Percentiles rank a stretch among this genome's conserved stretches.
phyloP scores from a whole-genome alignment of 2,797 vertebrate species.

The Limosa lapponica region DNA sequence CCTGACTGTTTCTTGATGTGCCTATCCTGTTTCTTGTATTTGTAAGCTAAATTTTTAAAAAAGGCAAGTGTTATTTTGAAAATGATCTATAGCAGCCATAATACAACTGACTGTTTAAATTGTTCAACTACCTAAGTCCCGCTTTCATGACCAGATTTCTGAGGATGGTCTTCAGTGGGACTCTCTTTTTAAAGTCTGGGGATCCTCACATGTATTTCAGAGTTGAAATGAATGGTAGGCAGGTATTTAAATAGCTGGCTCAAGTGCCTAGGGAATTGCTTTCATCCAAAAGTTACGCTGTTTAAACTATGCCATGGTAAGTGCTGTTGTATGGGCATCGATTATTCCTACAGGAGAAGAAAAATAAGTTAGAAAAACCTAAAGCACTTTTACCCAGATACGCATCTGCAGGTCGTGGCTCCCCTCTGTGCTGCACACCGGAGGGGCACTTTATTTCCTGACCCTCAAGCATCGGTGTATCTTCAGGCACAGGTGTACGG shows the following conservation, averaged over 20 bases:
- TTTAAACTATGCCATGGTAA: background rate
- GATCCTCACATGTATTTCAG: background rate
- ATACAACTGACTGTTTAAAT: background rate
- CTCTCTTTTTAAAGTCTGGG: background rate
- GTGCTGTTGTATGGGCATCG: background rate
- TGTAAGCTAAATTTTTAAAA: background rate
- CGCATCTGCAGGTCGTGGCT: fast-evolving
- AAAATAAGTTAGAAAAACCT: background rate
- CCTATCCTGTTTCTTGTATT: background rate
- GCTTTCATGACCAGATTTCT: background rate
- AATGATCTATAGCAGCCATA: background rate
- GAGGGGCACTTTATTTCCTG: background rate
- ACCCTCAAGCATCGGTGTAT: background rate
- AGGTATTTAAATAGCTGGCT: background rate
- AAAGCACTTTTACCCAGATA: background rate
- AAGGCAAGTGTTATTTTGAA: background rate
- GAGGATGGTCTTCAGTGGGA: background rate
- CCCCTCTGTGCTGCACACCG: fast-evolving
- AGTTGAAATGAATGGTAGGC: background rate
- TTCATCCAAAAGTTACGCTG: background rate
- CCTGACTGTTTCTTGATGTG: no score
- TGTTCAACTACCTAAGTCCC: background rate
- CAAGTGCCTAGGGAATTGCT: background rate
- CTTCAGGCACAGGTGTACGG: background rate
- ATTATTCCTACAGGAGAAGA: background rate